Base-by-base conservation (phyloP, 2,113 vertebrate genomes). In the Atlantisia rogersi region DNA sequence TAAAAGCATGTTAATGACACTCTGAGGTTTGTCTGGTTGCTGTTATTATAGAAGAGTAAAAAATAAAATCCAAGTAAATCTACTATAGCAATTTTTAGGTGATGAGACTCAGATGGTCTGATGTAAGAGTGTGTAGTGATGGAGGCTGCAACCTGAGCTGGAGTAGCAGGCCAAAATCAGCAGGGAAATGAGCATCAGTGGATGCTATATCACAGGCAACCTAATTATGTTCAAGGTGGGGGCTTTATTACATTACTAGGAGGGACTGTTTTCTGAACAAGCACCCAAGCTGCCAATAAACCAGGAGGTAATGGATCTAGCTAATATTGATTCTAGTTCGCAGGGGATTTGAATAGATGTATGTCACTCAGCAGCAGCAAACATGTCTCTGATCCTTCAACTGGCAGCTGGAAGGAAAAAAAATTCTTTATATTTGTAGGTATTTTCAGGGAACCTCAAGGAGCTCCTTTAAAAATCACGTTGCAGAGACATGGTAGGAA, bases 181-280 rank as follows among this genome's bases (percentile, higher is more conserved):
- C 84, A 90, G 94, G 90, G 91, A 95, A 94, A 94, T 87, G 74
- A 80, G 76, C 78, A 55, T 91, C 90, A 35, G 82, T 96, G 71
- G 85, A 90, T 95, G 78, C 75, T 97, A 4, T 86, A 93, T 95
- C 95, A 77, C 82, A 95, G 87, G 35, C 78, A 91, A 95, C 88
- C 53, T 91, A 85, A 97, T 96, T 95, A 95, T 86, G 92, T 96
- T 82, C 46, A 77, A 91, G 95, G 93, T 94, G 92, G 87, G 78
- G 85, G 82, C 55, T 90, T 96, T 95, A 96, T 96, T 97, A 77
- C 82, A 88, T 96, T 97, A 95, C 78, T 93, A 55, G 59, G 62
- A 94, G 70, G 63, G 93, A 85, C 84, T 97, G 96, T 88, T 96
- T 94, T 96, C 92, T 93, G 95, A 94, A 85, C 75, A 91, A 95